phyloP scores from a whole-genome alignment of 1,140 invertebrate genomes.

The Ephestia elutella region DNA sequence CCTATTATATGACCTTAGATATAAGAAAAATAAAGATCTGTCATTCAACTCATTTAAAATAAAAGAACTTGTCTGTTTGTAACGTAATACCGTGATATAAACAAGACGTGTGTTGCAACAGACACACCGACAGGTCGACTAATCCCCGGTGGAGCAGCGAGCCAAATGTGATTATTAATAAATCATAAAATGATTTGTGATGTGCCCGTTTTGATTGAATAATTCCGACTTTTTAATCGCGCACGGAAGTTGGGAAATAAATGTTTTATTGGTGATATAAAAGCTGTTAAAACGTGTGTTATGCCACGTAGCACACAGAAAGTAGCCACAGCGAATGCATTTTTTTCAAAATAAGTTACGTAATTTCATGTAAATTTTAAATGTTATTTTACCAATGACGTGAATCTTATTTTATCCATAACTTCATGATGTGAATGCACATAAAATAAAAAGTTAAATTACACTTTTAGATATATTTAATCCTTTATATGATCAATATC shows the following conservation, averaged over 20 bases:
- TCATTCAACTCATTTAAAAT: neutral
- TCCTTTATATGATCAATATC: too few species aligned
- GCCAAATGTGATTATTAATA: constrained; percentile 18
- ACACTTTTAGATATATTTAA: too few species aligned
- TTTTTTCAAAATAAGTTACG: too few species aligned
- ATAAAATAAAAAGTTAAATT: too few species aligned
- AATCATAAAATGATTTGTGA: constrained; percentile 17
- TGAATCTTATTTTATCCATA: too few species aligned
- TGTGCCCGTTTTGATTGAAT: constrained; percentile 1
- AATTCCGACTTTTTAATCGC: constrained; percentile 1
- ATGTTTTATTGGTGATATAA: neutral
- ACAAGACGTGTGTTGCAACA: constrained; percentile 17
- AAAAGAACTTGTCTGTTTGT: neutral
- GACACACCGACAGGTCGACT: constrained; percentile 14
- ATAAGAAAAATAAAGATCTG: neutral
- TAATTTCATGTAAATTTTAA: too few species aligned
- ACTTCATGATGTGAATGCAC: too few species aligned
- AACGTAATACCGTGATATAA: constrained; percentile 11
- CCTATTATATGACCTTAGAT: too few species aligned
- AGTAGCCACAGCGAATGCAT: too few species aligned
- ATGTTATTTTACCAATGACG: too few species aligned
- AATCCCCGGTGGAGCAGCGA: constrained; percentile 8
- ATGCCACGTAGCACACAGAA: neutral
- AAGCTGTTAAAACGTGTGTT: neutral
- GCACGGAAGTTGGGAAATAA: neutral